Percentiles rank a stretch among this genome's conserved stretches.
Conservation (phyloP, 2,888 invertebrate genomes). For the Eupithecia pulchellata region DNA sequence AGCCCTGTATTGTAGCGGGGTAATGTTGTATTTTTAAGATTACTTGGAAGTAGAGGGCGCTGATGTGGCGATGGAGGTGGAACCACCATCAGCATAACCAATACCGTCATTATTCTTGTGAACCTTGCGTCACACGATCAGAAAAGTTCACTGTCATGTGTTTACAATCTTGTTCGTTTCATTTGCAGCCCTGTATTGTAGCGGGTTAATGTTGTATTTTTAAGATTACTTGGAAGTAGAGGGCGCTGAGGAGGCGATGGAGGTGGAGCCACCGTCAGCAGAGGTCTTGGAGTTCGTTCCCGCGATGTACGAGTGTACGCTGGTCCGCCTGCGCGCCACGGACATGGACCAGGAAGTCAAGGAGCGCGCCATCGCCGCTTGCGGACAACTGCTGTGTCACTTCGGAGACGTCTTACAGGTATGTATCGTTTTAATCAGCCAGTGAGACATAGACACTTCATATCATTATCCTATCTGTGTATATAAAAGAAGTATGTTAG, state of each 20-base stretch:
- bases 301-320: slow-evolving; percentile 93
- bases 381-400: slow-evolving; percentile 97
- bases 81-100: slow-evolving; percentile 87
- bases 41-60: slow-evolving; percentile 49
- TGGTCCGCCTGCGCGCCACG: slow-evolving; percentile 94
- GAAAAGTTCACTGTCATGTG: too few species aligned
- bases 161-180: too few species aligned
- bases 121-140: too few species aligned
- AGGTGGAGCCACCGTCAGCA: slow-evolving; percentile 85
- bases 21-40: slow-evolving; percentile 52
- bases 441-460: too few species aligned
- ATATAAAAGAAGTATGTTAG: too few species aligned
- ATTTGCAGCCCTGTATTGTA: too few species aligned
- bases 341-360: slow-evolving; percentile 99
- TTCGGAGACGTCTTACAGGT: slow-evolving; percentile 93
- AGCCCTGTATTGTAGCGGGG: too few species aligned
- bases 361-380: slow-evolving; percentile 98
- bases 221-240: slow-evolving; percentile 57
- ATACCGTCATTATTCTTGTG: too few species aligned
- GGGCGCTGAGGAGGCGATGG: slow-evolving; percentile 44
- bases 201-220: too few species aligned
- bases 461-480: too few species aligned
- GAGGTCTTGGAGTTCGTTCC: slow-evolving; percentile 92
- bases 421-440: slow-evolving; percentile 17
- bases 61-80: slow-evolving; percentile 51